These are phyloP conservation scores for Machaerirhynchus nigripectus DNA, from an alignment of 2,113 vertebrate genomes.

Conservation along the genomic window DNA sequence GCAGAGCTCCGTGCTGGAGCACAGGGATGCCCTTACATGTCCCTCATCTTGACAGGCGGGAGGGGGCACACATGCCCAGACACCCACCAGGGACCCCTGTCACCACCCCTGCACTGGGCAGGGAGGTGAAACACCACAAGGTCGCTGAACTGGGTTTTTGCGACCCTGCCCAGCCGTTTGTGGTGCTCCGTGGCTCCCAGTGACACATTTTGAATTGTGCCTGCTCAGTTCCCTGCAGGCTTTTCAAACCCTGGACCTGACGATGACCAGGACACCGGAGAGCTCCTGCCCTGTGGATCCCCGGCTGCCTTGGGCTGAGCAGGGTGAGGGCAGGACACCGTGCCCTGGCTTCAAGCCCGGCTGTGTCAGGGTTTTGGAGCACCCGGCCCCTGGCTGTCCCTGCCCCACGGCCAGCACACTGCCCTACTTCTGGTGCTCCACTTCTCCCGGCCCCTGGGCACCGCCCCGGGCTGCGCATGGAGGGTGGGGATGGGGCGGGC, in stretches of 20 bases:
- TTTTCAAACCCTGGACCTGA: neutral
- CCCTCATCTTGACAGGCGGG: neutral
- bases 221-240: neutral
- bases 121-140: fast-evolving
- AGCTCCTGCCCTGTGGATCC: neutral
- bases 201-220: neutral
- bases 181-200: neutral
- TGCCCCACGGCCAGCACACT: neutral
- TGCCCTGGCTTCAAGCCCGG: neutral
- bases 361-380: neutral
- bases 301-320: neutral
- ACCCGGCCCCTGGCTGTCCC: neutral
- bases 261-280: neutral
- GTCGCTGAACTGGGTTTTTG: fast-evolving
- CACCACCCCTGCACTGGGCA: fast-evolving
- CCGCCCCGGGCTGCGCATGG: fast-evolving
- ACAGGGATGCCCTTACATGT: neutral
- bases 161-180: neutral
- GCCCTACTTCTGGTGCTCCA: neutral
- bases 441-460: fast-evolving
- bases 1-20: neutral
- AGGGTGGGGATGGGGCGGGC: neutral
- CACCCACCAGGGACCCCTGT: fast-evolving
- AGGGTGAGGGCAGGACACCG: neutral
- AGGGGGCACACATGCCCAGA: neutral